Evolutionary conservation across 2,888 invertebrate genomes (phyloP).

Genomic region (Brassicogethes aeneus): DNA sequence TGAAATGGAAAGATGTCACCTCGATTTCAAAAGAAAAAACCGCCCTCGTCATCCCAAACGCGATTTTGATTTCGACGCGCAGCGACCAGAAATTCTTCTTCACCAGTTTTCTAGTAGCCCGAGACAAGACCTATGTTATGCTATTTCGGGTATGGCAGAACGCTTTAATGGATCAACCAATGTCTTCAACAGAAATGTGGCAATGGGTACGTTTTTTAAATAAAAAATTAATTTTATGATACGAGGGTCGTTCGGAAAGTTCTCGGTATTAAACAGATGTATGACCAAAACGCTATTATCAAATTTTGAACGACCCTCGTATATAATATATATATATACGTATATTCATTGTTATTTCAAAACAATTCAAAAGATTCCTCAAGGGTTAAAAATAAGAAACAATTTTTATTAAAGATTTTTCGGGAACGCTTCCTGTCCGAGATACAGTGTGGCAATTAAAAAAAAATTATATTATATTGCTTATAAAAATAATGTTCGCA

Average conservation of each 20-base stretch:
- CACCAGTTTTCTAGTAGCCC: constrained; percentile 85
- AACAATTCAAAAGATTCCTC: too few species aligned
- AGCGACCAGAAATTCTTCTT: constrained; percentile 87
- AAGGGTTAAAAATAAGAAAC: too few species aligned
- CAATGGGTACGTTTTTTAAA: constrained; percentile 61
- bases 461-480: too few species aligned
- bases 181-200: constrained; percentile 78
- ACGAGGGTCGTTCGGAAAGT: too few species aligned
- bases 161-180: constrained; percentile 82
- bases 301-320: too few species aligned
- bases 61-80: constrained; percentile 76
- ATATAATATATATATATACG: too few species aligned
- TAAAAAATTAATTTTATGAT: neutral
- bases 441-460: too few species aligned
- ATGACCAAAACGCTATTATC: constrained; percentile 3
- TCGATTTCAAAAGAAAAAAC: constrained; percentile 94
- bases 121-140: constrained; percentile 94
- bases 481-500: too few species aligned
- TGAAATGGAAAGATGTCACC: constrained; percentile 85
- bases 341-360: too few species aligned
- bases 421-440: too few species aligned
- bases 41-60: constrained; percentile 91
- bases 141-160: constrained; percentile 95
- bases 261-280: constrained; percentile 4
- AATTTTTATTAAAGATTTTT: too few species aligned